A percentile compares a stretch with the other conserved stretches of the same genome.
phyloP scores from a whole-genome alignment of 2,888 invertebrate genomes.

The Biston stratarius region DNA sequence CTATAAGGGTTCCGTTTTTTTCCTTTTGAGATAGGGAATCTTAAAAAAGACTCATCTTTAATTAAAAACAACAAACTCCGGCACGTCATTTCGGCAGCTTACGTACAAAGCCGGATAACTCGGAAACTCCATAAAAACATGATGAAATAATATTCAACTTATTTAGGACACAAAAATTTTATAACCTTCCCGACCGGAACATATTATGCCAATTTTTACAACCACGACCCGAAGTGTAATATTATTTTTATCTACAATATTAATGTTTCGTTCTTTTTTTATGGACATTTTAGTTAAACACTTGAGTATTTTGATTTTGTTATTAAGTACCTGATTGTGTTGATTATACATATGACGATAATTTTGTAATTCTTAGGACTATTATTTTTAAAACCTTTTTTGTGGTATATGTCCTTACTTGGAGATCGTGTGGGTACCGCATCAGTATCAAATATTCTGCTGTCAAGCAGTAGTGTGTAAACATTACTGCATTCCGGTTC shows the following conservation, averaged over 20 bases:
- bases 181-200: slow-evolving; percentile 52
- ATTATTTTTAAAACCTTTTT: no score
- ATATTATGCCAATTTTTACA: slow-evolving; percentile 69
- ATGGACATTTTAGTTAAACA: slow-evolving; percentile 56
- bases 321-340: slow-evolving; percentile 15
- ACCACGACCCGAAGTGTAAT: slow-evolving; percentile 56
- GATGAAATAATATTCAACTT: slow-evolving; percentile 54
- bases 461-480: no score
- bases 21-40: no score
- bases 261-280: slow-evolving; percentile 64
- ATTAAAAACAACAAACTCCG: slow-evolving; percentile 12
- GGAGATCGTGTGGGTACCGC: no score
- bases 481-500: no score
- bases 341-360: no score
- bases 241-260: slow-evolving; percentile 65
- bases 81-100: slow-evolving; percentile 17
- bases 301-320: slow-evolving; percentile 35
- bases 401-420: no score
- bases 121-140: slow-evolving; percentile 48
- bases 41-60: slow-evolving; percentile 2
- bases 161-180: slow-evolving; percentile 60
- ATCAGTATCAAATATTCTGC: no score
- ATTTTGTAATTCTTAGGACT: no score
- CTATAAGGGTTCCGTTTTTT: no score
- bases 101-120: slow-evolving; percentile 16